A percentile compares a stretch with the other conserved stretches of the same genome.
Evolutionary conservation across 1,140 invertebrate genomes (phyloP).

Genomic region (Zaprionus kolodkinae): DNA sequence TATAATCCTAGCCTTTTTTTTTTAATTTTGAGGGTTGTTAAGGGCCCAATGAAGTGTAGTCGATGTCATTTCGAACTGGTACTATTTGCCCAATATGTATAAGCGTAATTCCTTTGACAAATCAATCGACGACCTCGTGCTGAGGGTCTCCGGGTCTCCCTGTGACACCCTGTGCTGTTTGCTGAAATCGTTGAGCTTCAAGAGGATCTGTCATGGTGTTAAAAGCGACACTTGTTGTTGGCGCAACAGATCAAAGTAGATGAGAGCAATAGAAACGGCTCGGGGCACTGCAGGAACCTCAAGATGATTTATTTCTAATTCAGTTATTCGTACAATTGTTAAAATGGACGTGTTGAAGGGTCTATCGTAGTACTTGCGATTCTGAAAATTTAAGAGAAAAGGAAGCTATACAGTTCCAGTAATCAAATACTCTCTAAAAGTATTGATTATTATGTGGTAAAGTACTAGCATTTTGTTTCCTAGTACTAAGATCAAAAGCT

Average conservation of each 20-base stretch:
- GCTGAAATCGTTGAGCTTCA: constrained; percentile 24
- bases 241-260: constrained; percentile 63
- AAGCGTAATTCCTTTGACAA: constrained; percentile 76
- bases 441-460: no score
- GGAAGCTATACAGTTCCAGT: no score
- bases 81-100: constrained; percentile 73
- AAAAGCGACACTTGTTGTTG: constrained; percentile 54
- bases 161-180: constrained; percentile 65
- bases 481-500: no score
- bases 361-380: no score
- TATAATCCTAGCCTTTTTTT: background rate
- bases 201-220: constrained; percentile 28
- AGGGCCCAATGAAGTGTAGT: constrained; percentile 55
- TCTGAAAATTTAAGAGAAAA: no score
- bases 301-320: constrained; percentile 3
- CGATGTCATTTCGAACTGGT: constrained; percentile 68
- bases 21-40: constrained; percentile 42
- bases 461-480: no score
- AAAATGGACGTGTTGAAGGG: no score
- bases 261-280: constrained; percentile 11
- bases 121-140: constrained; percentile 61
- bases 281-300: background rate
- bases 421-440: no score
- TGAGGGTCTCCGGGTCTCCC: constrained; percentile 34
- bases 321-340: background rate